Percentiles rank a stretch among this genome's conserved stretches.
phyloP scores from a whole-genome alignment of 2,113 vertebrate species.

The Tauraco erythrolophus region DNA sequence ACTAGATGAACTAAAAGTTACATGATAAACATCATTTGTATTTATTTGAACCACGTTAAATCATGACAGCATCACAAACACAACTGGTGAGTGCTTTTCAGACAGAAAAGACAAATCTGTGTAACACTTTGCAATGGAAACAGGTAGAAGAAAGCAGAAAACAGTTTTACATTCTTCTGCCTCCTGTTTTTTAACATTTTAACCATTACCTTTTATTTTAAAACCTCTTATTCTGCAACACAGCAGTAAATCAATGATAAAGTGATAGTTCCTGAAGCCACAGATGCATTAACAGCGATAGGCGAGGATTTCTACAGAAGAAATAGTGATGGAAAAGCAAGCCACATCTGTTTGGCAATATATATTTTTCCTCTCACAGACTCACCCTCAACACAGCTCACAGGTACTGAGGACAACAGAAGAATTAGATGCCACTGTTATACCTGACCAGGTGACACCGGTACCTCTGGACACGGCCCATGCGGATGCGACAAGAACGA shows the following conservation, averaged over 20 bases:
- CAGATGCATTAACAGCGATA: neutral
- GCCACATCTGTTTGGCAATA: neutral
- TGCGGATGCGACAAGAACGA: neutral
- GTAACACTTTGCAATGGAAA: neutral
- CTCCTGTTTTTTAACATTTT: neutral
- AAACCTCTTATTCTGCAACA: neutral
- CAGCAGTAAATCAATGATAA: neutral
- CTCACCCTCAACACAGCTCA: neutral
- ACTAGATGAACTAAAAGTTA: neutral
- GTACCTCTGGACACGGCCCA: rapidly evolving
- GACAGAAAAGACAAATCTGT: neutral
- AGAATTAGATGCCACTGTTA: neutral
- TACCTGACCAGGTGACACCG: neutral
- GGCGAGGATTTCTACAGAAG: neutral
- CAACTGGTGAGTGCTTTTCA: neutral
- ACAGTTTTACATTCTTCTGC: neutral
- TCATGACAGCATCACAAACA: neutral
- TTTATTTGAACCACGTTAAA: neutral
- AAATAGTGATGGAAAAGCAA: neutral
- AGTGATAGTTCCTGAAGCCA: neutral
- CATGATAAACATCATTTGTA: neutral
- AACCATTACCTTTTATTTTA: neutral
- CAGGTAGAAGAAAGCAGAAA: neutral
- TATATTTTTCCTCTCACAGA: neutral
- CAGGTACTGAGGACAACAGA: neutral